These are phyloP conservation scores for Ophonus ardosiacus DNA, from an alignment of 2,888 invertebrate genomes.

Conservation along the genomic window DNA sequence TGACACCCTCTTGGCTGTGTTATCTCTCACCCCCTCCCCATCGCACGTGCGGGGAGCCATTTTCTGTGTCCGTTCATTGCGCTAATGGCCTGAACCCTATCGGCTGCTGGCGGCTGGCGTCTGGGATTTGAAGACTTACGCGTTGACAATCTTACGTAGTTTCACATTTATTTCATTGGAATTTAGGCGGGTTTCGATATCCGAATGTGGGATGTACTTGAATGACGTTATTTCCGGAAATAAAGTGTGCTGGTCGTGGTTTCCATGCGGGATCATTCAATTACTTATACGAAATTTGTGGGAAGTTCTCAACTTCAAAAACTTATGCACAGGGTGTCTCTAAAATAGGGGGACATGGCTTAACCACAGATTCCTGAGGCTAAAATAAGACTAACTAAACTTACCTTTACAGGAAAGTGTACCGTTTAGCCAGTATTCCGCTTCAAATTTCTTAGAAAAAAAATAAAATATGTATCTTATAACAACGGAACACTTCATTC, in stretches of 20 bases:
- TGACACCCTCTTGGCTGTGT: conserved; percentile 61
- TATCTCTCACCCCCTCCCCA: conserved; percentile 40
- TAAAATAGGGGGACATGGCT: too few relatives aligned
- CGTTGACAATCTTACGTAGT: conserved; percentile 17
- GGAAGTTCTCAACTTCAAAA: background rate
- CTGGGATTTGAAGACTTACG: background rate
- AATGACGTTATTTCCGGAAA: conserved; percentile 21
- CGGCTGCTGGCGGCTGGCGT: background rate
- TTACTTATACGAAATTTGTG: background rate
- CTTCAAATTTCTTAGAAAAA: too few relatives aligned
- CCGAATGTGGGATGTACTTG: conserved; percentile 27
- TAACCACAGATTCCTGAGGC: too few relatives aligned
- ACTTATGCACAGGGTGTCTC: too few relatives aligned
- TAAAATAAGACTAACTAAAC: too few relatives aligned
- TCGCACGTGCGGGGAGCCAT: conserved; percentile 45
- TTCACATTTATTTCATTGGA: conserved; percentile 33
- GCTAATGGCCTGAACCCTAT: conserved; percentile 40
- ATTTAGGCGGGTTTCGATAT: conserved; percentile 39
- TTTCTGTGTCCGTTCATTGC: conserved; percentile 50
- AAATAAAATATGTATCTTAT: too few relatives aligned
- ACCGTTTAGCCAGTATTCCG: too few relatives aligned
- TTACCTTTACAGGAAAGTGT: too few relatives aligned
- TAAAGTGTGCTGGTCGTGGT: conserved; percentile 17
- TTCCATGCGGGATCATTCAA: conserved; percentile 14
- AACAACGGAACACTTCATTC: too few relatives aligned